Conservation (phyloP, 2,888 invertebrate species). For the Furcula furcula region DNA sequence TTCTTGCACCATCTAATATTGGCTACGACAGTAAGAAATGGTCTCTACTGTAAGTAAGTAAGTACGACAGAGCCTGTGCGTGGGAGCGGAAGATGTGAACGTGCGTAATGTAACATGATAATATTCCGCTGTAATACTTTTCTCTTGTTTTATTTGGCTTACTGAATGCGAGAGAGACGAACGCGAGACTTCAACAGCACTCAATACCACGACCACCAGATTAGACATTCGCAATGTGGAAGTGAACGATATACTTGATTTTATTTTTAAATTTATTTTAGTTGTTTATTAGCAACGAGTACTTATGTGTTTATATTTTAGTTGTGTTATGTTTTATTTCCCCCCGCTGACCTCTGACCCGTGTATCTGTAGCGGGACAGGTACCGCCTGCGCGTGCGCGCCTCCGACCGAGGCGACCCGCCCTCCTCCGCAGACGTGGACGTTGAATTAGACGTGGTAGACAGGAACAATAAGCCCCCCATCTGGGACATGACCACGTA, state of each 20-base stretch:
- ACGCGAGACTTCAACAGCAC: slow-evolving; percentile 43
- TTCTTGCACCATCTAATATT: slow-evolving; percentile 86
- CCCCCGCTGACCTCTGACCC: slow-evolving; percentile 87
- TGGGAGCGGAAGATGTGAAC: slow-evolving; percentile 61
- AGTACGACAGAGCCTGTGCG: slow-evolving; percentile 61
- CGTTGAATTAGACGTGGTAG: slow-evolving; percentile 99
- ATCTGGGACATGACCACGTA: slow-evolving; percentile 97
- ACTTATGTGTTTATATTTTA: slow-evolving; percentile 79
- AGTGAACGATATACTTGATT: slow-evolving; percentile 57
- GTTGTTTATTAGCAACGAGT: slow-evolving; percentile 76
- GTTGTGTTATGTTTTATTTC: slow-evolving; percentile 83
- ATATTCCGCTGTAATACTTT: slow-evolving; percentile 52
- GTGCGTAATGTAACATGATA: slow-evolving; percentile 50
- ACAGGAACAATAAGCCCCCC: slow-evolving; percentile 99
- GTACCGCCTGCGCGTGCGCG: slow-evolving; percentile 97
- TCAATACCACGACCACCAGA: slow-evolving; percentile 39
- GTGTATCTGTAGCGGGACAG: slow-evolving; percentile 95
- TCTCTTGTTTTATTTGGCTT: slow-evolving; percentile 74
- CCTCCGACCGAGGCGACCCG: slow-evolving; percentile 96
- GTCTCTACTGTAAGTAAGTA: slow-evolving; percentile 80
- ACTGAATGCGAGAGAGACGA: slow-evolving; percentile 66
- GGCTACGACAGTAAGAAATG: slow-evolving; percentile 85
- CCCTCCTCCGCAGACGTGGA: slow-evolving; percentile 97
- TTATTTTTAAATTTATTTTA: slow-evolving; percentile 66
- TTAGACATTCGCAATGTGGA: slow-evolving; percentile 54